phyloP scores from a whole-genome alignment of 2,113 vertebrate genomes.

The Actenoides hombroni region DNA sequence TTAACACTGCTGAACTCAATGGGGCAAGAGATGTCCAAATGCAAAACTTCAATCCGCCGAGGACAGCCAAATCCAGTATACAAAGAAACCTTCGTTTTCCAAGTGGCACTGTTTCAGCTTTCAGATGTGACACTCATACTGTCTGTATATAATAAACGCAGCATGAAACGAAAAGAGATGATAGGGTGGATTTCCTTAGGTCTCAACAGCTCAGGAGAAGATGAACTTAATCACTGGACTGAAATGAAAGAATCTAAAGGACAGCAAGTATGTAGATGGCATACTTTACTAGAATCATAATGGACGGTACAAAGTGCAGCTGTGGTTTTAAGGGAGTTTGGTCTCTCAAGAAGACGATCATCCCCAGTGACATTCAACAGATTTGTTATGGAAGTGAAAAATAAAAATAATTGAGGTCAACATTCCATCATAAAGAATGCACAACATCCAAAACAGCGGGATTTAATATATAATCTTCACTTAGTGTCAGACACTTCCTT shows the following conservation, averaged over 20 bases:
- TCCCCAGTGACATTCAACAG: neutral
- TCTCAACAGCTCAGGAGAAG: slow-evolving; percentile 97
- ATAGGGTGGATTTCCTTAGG: slow-evolving; percentile 98
- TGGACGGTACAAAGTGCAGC: neutral
- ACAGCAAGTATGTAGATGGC: slow-evolving; percentile 96
- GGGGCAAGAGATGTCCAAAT: slow-evolving; percentile 99
- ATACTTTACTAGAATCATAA: slow-evolving; percentile 91
- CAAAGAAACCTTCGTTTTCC: slow-evolving; percentile 97
- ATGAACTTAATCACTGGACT: slow-evolving; percentile 95
- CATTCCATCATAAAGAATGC: slow-evolving; percentile 55
- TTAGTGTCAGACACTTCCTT: neutral
- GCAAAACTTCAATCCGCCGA: slow-evolving; percentile 94
- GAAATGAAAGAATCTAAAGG: slow-evolving; percentile 98
- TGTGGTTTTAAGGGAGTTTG: neutral
- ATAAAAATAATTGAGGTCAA: neutral
- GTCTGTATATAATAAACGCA: slow-evolving; percentile 96
- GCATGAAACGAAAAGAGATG: slow-evolving; percentile 98
- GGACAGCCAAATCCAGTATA: slow-evolving; percentile 96
- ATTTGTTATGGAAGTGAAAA: slow-evolving; percentile 29
- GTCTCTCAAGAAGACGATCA: neutral
- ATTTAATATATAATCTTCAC: neutral
- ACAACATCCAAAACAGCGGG: neutral
- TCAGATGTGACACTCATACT: slow-evolving; percentile 97
- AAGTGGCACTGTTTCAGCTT: slow-evolving; percentile 96
- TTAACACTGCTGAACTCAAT: slow-evolving; percentile 96